These are phyloP conservation scores for Mythimna vitellina DNA, from an alignment of 2,888 invertebrate genomes.

Conservation along the genomic window DNA sequence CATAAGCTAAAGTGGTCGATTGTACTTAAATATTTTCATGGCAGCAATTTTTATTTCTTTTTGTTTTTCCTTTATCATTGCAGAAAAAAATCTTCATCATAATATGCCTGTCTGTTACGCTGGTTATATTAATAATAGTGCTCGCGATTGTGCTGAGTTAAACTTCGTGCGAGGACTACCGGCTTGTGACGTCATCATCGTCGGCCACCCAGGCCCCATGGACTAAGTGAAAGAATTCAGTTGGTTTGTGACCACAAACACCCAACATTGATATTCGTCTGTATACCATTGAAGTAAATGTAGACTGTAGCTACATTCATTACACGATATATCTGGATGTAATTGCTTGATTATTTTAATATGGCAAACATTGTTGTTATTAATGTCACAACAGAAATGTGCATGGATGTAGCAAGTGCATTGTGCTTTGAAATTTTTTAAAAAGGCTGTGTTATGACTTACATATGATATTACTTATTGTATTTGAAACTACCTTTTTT, in stretches of 20 bases:
- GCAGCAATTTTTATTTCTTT: slow-evolving; percentile 85
- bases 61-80: slow-evolving; percentile 91
- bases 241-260: slow-evolving; percentile 66
- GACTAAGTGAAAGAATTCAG: slow-evolving; percentile 66
- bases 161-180: slow-evolving; percentile 66
- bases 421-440: slow-evolving; percentile 53
- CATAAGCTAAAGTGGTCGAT: slow-evolving; percentile 39
- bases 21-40: slow-evolving; percentile 50
- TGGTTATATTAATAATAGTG: slow-evolving; percentile 94
- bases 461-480: slow-evolving; percentile 5
- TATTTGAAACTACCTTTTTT: background rate
- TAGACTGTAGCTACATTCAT: slow-evolving; percentile 49
- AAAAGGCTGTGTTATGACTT: slow-evolving; percentile 67
- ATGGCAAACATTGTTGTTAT: slow-evolving; percentile 47
- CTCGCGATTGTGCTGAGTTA: slow-evolving; percentile 87
- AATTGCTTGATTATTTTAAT: slow-evolving; percentile 56
- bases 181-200: slow-evolving; percentile 70
- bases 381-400: slow-evolving; percentile 51
- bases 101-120: slow-evolving; percentile 95
- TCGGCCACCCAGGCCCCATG: slow-evolving; percentile 37
- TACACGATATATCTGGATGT: slow-evolving; percentile 56
- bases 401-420: slow-evolving; percentile 59
- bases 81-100: slow-evolving; percentile 97
- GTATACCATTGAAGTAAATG: slow-evolving; percentile 62
- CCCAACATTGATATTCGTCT: slow-evolving; percentile 71